These are phyloP conservation scores for Volucella inflata DNA, from an alignment of 2,888 invertebrate species.

Conservation along the genomic window DNA sequence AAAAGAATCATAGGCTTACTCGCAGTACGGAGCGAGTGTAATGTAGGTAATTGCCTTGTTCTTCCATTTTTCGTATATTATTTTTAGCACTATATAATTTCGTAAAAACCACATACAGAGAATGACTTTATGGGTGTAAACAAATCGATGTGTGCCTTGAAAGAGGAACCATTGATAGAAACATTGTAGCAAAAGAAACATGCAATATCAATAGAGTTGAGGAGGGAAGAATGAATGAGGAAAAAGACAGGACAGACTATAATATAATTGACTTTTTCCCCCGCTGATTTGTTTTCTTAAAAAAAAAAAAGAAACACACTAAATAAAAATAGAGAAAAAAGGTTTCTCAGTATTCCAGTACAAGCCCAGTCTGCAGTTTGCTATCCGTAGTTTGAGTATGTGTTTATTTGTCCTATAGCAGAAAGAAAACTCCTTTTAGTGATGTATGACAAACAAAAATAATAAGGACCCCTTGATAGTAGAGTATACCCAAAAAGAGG, in stretches of 20 bases:
- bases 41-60: too few species aligned
- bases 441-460: constrained; percentile 61
- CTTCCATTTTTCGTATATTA: constrained; percentile 14
- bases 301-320: too few species aligned
- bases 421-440: constrained; percentile 36
- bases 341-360: constrained; percentile 14
- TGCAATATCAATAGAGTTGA: constrained; percentile 28
- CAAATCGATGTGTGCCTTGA: constrained; percentile 40
- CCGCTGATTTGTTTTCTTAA: constrained; percentile 40
- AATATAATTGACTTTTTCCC: constrained; percentile 63
- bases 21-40: too few species aligned
- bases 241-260: constrained; percentile 17
- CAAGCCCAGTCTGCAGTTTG: constrained; percentile 33
- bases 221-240: background rate
- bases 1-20: background rate
- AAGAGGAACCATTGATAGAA: constrained; percentile 22
- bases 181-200: constrained; percentile 15
- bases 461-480: constrained; percentile 58
- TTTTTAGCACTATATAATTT: constrained; percentile 54
- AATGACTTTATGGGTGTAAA: constrained; percentile 44
- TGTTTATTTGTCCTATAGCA: too few species aligned
- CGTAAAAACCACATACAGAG: constrained; percentile 52
- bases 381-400: background rate
- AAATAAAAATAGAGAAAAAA: constrained; percentile 10
- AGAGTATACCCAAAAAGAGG: background rate